Evolutionary conservation across 1,140 invertebrate species (phyloP), one percentile per base, ranked within the genome.

Genomic region (Panagrolaimus sp.): DNA sequence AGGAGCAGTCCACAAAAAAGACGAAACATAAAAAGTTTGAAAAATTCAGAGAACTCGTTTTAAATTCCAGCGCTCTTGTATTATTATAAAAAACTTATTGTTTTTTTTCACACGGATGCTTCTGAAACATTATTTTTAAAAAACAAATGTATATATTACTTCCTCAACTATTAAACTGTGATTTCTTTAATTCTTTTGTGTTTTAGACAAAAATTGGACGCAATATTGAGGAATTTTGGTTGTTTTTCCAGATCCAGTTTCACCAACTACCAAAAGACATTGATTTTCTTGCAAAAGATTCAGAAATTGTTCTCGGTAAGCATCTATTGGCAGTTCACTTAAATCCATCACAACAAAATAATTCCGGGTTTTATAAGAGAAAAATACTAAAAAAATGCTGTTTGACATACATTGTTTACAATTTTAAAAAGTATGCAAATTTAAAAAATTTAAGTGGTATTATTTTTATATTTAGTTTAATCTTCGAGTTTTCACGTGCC

Each of bases 1-100:
- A n/a, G n/a, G n/a, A n/a, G n/a, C n/a, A n/a, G 96, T 86, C 99
- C 96, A 84, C 99, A 99, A 87, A 96, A 90, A 79, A 99, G 98
- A 80, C 91, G 95, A 84, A 98, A 99, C 68, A 96, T 96, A 21
- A 99, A 96, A 88, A 98, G 92, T 84, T 96, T 92, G 12, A 96
- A 96, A 24, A 98, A 85, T 73, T 79, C 17, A 75, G 76, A 71
- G 47, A 24, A n/a, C n/a, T n/a, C n/a, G n/a, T n/a, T n/a, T n/a
- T n/a, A n/a, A n/a, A n/a, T n/a, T n/a, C n/a, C n/a, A 26, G 3
- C 10, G 28, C 32, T 14, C 32, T 21, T 63, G 24, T 52, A 1
- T 14, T 71, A 72, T 10, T 17, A 26, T 70, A 8, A 8, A 21
- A 71, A 4, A 14, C 8, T n/a, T n/a, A 26, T 32, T 9, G 10